Conservation (phyloP, 2,797 vertebrate genomes). For the Artibeus jamaicensis region DNA sequence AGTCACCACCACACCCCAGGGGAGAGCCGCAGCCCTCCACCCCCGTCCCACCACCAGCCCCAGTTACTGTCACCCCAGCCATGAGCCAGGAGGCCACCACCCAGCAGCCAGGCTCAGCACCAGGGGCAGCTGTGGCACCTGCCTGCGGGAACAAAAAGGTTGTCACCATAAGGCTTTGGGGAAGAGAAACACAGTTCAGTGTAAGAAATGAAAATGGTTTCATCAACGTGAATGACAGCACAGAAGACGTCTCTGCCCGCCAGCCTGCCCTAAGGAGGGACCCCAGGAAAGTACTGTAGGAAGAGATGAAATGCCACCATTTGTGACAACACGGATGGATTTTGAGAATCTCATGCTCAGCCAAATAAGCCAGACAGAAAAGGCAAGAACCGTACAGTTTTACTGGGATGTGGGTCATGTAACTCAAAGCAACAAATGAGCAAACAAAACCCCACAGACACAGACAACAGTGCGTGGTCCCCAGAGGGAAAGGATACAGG, state of each 20-base stretch:
- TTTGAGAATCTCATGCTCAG: background rate
- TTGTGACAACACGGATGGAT: background rate
- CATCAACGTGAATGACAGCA: background rate
- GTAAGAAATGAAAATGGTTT: background rate
- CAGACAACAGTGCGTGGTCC: background rate
- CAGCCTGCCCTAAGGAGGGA: background rate
- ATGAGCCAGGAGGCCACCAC: background rate
- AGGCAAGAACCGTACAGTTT: background rate
- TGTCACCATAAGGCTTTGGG: background rate
- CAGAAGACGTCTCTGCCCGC: accelerated
- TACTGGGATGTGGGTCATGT: background rate
- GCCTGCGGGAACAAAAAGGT: background rate
- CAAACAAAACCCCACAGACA: background rate
- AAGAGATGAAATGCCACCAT: background rate
- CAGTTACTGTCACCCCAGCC: background rate
- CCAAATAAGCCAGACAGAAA: background rate
- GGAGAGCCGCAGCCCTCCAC: background rate
- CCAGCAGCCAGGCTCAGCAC: background rate
- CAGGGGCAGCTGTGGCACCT: no score
- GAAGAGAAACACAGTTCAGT: background rate
- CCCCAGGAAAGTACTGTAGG: background rate
- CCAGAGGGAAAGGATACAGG: background rate
- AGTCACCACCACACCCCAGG: background rate
- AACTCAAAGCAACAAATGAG: background rate
- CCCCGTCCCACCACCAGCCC: background rate